Percentiles rank a stretch among this genome's conserved stretches.
phyloP scores from a whole-genome alignment of 1,140 invertebrate species.

The Pseudomyrmex dendroicus region DNA sequence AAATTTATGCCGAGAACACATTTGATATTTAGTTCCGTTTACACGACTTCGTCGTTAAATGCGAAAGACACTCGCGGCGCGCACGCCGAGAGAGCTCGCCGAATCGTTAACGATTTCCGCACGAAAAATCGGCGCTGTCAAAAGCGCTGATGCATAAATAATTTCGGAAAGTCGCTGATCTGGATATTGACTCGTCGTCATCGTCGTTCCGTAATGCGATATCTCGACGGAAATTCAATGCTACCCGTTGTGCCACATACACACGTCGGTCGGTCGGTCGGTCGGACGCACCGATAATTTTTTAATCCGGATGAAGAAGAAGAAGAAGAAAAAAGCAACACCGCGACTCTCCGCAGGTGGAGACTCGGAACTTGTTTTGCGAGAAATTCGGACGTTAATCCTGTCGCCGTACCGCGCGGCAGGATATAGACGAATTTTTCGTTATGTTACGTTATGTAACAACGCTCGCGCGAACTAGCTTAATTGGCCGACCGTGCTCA shows the following conservation, averaged over 20 bases:
- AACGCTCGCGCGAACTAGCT: neutral
- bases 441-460: constrained; percentile 51
- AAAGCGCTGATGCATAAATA: constrained; percentile 39
- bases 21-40: too few relatives aligned
- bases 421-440: constrained; percentile 28
- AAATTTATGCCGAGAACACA: too few relatives aligned
- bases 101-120: too few relatives aligned
- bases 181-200: neutral
- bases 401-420: neutral
- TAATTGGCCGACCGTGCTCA: constrained; percentile 33
- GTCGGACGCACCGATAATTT: neutral
- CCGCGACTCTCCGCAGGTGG: too few relatives aligned
- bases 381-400: constrained; percentile 17
- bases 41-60: neutral
- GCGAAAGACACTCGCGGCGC: neutral
- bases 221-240: constrained; percentile 15
- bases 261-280: neutral
- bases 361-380: neutral
- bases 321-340: neutral
- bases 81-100: neutral
- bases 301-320: neutral
- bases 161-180: constrained; percentile 35
- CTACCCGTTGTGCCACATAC: neutral
- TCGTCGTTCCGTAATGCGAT: constrained; percentile 10
- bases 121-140: neutral